These are phyloP conservation scores for Zootermopsis nevadensis DNA, from an alignment of 2,888 invertebrate genomes.

Conservation along the genomic window DNA sequence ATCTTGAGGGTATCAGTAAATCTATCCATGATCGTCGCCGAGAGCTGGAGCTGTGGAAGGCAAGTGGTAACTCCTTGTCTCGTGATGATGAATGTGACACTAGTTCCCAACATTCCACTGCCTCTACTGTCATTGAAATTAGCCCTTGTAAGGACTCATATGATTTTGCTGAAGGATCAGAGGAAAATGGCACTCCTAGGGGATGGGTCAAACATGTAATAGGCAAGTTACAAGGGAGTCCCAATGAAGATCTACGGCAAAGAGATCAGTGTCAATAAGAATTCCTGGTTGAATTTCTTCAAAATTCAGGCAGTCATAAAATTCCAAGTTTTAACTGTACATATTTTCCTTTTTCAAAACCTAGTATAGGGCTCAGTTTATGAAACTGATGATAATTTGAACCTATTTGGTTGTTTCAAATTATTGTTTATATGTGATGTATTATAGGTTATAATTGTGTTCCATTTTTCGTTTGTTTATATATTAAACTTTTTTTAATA, in stretches of 20 bases:
- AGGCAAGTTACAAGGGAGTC: conserved; percentile 71
- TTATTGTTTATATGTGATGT: conserved; percentile 24
- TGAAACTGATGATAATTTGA: conserved; percentile 29
- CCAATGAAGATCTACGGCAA: conserved; percentile 27
- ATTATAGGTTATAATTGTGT: conserved; percentile 11
- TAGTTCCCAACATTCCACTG: conserved; percentile 61
- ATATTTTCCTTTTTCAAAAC: background rate
- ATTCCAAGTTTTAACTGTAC: background rate
- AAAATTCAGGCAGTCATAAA: background rate
- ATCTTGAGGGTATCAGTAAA: conserved; percentile 57
- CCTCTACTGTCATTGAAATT: conserved; percentile 61
- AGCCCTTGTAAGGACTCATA: conserved; percentile 55
- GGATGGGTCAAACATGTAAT: conserved; percentile 82
- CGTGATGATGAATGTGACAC: conserved; percentile 60
- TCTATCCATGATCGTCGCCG: conserved; percentile 59
- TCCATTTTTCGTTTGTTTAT: conserved; percentile 6
- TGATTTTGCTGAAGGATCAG: conserved; percentile 54
- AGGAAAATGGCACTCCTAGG: conserved; percentile 59
- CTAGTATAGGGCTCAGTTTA: conserved; percentile 13
- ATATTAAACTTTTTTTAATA: background rate
- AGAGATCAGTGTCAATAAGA: conserved; percentile 52
- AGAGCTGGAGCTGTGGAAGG: conserved; percentile 59
- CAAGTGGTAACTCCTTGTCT: conserved; percentile 27
- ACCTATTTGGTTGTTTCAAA: conserved; percentile 19
- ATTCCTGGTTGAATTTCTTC: background rate